Evolutionary conservation across 2,797 vertebrate species (phyloP).

Genomic region (Diplodus sargus): DNA sequence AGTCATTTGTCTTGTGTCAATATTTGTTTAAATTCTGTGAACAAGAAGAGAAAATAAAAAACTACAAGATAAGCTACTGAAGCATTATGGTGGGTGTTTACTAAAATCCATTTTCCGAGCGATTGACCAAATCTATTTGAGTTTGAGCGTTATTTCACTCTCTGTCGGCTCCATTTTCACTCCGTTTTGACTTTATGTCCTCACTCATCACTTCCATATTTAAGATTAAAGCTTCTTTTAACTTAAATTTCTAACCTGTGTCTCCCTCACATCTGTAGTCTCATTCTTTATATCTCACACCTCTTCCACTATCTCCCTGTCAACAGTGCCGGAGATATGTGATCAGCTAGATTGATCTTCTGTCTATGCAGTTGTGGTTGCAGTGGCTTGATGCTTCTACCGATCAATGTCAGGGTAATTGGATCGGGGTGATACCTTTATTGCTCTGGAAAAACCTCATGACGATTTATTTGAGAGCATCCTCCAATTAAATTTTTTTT

Average conservation of each 20-base stretch:
- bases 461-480: constrained; percentile 42
- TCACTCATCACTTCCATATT: constrained; percentile 35
- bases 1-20: constrained; percentile 16
- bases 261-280: constrained; percentile 39
- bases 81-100: not conserved
- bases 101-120: constrained; percentile 18
- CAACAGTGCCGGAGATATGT: constrained; percentile 58
- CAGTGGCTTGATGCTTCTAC: constrained; percentile 43
- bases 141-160: constrained; percentile 20
- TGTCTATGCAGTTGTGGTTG: constrained; percentile 60
- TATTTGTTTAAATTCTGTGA: constrained; percentile 25
- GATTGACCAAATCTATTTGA: constrained; percentile 17
- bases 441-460: constrained; percentile 54
- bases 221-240: constrained; percentile 39
- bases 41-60: not conserved
- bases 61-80: constrained; percentile 10
- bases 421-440: constrained; percentile 60
- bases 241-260: constrained; percentile 10
- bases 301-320: constrained; percentile 50
- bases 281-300: constrained; percentile 58
- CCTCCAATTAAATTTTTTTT: not conserved
- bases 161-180: constrained; percentile 40
- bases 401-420: constrained; percentile 78
- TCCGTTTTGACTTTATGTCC: constrained; percentile 47
- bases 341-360: constrained; percentile 77